Conservation (phyloP, 2,797 vertebrate species). For the Aphelocoma californica region DNA sequence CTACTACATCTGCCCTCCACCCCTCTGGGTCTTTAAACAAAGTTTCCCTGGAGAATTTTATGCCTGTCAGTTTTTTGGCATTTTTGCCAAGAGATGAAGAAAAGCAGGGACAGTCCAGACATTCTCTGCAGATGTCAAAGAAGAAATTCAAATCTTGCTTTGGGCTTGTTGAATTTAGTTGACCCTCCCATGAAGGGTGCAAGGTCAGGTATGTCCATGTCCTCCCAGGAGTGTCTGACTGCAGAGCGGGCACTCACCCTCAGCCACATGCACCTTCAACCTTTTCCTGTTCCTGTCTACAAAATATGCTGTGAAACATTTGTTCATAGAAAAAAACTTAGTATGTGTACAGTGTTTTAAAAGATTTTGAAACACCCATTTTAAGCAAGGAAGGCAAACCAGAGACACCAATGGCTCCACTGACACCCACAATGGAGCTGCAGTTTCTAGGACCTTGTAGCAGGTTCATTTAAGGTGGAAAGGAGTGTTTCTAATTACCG, state of each 20-base stretch:
- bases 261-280: background rate
- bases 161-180: background rate
- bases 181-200: background rate
- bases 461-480: background rate
- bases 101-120: background rate
- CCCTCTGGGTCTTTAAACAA: background rate
- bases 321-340: background rate
- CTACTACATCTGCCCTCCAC: background rate
- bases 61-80: fast-evolving
- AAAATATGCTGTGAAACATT: background rate
- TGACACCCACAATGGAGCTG: background rate
- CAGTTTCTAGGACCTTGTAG: background rate
- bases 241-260: background rate
- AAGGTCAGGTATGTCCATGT: background rate
- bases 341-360: fast-evolving
- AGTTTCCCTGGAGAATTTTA: background rate
- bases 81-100: background rate
- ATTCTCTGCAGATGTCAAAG: background rate
- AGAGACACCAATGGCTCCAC: background rate
- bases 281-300: background rate
- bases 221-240: background rate
- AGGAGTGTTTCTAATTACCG: background rate
- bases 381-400: background rate
- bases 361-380: background rate
- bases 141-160: background rate